Base-by-base conservation (phyloP, 1,140 invertebrate species). In the Latrodectus geometricus region DNA sequence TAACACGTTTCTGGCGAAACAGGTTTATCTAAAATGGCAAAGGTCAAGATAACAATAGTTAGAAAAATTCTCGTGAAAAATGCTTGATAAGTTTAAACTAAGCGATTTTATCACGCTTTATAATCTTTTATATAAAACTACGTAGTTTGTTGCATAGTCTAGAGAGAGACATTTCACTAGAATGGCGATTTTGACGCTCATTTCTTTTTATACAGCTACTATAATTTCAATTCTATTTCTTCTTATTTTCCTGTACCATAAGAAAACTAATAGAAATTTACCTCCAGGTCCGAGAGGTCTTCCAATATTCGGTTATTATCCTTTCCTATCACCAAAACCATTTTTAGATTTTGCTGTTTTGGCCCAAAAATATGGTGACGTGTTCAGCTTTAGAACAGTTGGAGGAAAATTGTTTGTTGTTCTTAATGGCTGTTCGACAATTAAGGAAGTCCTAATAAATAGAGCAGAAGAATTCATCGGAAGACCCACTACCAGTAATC, bases 381-480 rank as follows among this genome's bases (percentile, higher is more conserved):
- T 86, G 1, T 61, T 86, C 8, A 61, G 83, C n/a, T 86, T 86
- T 61, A 21, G 75, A 56, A 78, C 23, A 15, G 21, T 61, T 14
- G 83, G 83, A 56, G 83, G 83, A 48, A 54, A 77, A 49, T 49
- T 86, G 11, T 68, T 86, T 48, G 68, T 86, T 14, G 75, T 86
- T 72, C 75, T 86, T 0, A 77, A 78, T 15, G 75, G 74, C 11
- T 15, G 7, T 7, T 77, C 77, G n/a, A 48, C 35, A 2, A 86
- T 86, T n/a, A 86, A 86, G 68, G 74, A 69, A 48, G 21, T 86
- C 17, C 54, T 86, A 7, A 52, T 86, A 9, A 35, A 86, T n/a
- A 86, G 83, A 65, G 48, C 83, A 7, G 75, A 77, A 2, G 83
- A 86, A 20, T 86, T 86, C 14, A 78, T 77, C 15, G 83, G 83